phyloP scores from a whole-genome alignment of 2,888 invertebrate species.

The Himalopsyche kuldschensis region DNA sequence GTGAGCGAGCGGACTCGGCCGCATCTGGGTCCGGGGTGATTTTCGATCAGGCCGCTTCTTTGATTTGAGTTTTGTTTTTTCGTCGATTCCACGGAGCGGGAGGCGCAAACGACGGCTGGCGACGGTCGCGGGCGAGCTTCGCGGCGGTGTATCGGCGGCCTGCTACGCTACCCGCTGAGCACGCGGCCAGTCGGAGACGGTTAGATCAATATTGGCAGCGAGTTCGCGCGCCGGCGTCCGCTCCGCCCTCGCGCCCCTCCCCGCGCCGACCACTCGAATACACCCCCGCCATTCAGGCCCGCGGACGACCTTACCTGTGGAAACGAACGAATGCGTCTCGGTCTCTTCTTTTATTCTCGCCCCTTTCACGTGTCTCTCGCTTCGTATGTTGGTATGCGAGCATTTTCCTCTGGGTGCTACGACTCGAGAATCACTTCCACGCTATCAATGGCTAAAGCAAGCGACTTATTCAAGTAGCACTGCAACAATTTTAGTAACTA shows the following conservation, averaged over 20 bases:
- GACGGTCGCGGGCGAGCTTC: background rate
- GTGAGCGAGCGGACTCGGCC: background rate
- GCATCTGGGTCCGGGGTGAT: background rate
- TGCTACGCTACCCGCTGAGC: constrained; percentile 5
- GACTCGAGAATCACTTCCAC: background rate
- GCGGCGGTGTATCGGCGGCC: constrained; percentile 11
- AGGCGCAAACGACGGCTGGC: background rate
- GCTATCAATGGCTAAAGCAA: too few species aligned
- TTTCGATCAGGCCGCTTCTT: background rate
- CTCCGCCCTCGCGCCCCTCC: background rate
- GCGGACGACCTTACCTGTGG: constrained; percentile 6
- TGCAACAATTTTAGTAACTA: too few species aligned
- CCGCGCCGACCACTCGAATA: constrained; percentile 6
- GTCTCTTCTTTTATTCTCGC: background rate
- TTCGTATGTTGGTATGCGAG: background rate
- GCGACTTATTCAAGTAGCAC: too few species aligned
- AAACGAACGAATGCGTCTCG: background rate
- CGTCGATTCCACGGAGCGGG: background rate
- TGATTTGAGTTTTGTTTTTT: background rate
- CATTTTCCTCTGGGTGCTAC: background rate
- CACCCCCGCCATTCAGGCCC: background rate
- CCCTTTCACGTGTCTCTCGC: background rate
- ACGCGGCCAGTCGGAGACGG: constrained; percentile 25
- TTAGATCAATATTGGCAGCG: constrained; percentile 33
- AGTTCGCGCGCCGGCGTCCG: background rate